phyloP scores from a whole-genome alignment of 2,113 vertebrate genomes.

The Ahaetulla prasina region DNA sequence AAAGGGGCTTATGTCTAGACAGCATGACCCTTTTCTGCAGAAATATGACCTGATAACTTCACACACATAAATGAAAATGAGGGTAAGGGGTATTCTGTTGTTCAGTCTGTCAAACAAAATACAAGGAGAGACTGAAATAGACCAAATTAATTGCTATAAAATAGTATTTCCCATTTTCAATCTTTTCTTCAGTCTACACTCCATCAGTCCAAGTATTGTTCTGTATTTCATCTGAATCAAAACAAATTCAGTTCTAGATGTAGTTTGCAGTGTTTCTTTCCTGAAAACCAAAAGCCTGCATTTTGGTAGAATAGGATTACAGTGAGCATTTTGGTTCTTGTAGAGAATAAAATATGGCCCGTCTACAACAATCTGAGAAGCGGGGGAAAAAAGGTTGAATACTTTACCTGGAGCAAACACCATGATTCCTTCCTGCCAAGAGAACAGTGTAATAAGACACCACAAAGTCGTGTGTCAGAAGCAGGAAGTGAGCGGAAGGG shows the following conservation, averaged over 20 bases:
- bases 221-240: not conserved
- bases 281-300: not conserved
- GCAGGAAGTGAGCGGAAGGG: not conserved
- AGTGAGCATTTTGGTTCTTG: not conserved
- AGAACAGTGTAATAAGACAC: not conserved
- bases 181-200: not conserved
- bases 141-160: not conserved
- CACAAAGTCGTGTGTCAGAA: not conserved
- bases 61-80: not conserved
- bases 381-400: conserved; percentile 4
- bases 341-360: not conserved
- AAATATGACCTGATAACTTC: not conserved
- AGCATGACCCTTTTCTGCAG: not conserved
- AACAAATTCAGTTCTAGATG: not conserved
- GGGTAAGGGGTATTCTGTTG: not conserved
- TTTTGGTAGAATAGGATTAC: not conserved
- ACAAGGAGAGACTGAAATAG: not conserved
- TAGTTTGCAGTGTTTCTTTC: not conserved
- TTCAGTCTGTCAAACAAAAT: not conserved
- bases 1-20: not conserved
- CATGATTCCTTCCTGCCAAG: conserved; percentile 60
- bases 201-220: not conserved
- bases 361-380: not conserved
- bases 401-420: conserved; percentile 77
- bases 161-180: not conserved